These are phyloP conservation scores for Xiphias gladius DNA, from an alignment of 2,113 vertebrate genomes.

Conservation along the genomic window DNA sequence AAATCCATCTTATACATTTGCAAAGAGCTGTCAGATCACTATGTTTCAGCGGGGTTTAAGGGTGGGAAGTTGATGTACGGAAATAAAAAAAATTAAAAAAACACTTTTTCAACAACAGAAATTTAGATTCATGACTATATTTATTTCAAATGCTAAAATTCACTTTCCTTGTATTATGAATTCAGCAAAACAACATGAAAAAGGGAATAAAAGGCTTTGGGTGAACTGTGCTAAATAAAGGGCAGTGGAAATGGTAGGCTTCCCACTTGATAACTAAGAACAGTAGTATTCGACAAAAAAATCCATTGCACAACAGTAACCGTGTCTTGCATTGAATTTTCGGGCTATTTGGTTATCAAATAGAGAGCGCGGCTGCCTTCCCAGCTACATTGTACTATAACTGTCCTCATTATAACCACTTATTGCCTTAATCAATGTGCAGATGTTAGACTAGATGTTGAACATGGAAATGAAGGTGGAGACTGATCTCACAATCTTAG, in stretches of 20 bases:
- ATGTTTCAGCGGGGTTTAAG: constrained; percentile 2
- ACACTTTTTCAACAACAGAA: not conserved
- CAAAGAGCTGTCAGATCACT: constrained; percentile 10
- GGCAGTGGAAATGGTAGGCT: not conserved
- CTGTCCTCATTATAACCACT: not conserved
- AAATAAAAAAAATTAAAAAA: no score
- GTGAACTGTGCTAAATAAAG: not conserved
- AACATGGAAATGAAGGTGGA: constrained; percentile 13
- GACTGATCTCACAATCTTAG: not conserved
- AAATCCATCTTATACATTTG: not conserved
- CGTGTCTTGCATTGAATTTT: not conserved
- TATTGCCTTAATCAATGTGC: constrained; percentile 4
- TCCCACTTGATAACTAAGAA: not conserved
- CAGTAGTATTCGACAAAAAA: not conserved
- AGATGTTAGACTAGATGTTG: constrained; percentile 3
- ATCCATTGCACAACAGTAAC: not conserved
- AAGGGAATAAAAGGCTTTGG: no score
- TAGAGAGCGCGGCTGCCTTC: not conserved
- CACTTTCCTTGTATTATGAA: not conserved
- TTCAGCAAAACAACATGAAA: not conserved
- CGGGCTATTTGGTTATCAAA: not conserved
- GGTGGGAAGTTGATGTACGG: no score
- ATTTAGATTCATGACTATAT: constrained; percentile 1
- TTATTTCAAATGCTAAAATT: not conserved
- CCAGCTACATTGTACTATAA: constrained; percentile 1